A percentile compares a stretch with the other conserved stretches of the same genome.
phyloP scores from a whole-genome alignment of 2,113 vertebrate species.

The Chrysemys picta region DNA sequence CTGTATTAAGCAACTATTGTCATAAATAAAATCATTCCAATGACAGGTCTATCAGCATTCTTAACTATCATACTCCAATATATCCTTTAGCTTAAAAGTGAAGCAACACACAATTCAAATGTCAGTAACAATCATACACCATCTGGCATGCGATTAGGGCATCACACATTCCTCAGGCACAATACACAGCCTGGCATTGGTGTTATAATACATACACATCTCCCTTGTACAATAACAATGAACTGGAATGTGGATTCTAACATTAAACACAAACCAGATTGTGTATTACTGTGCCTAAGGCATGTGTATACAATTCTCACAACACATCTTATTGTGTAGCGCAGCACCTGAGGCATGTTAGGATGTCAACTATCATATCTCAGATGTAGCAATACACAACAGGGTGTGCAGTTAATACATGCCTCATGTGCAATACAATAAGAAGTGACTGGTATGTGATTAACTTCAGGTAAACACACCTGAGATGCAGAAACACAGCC shows the following conservation, averaged over 20 bases:
- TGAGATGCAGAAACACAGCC: constrained; percentile 33
- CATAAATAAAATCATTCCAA: not conserved
- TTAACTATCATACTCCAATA: not conserved
- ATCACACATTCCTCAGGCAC: not conserved
- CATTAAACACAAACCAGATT: not conserved
- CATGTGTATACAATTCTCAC: not conserved
- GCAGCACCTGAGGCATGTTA: not conserved
- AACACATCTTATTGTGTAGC: not conserved
- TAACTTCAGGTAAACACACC: constrained; percentile 38
- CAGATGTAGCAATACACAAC: not conserved
- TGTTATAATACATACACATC: not conserved
- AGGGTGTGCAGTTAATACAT: not conserved
- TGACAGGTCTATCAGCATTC: rapidly evolving
- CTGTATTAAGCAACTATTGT: not conserved
- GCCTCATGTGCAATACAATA: not conserved
- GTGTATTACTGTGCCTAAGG: not conserved
- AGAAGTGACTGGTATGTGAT: not conserved
- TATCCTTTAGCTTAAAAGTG: not conserved
- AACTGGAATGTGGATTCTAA: rapidly evolving
- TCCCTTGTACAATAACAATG: not conserved
- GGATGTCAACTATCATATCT: not conserved
- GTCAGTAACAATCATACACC: not conserved
- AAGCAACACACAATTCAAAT: not conserved
- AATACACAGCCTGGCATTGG: not conserved
- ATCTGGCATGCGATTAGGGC: not conserved